Evolutionary conservation across 1,140 invertebrate genomes (phyloP).

Genomic region (Drosophila suzukii): DNA sequence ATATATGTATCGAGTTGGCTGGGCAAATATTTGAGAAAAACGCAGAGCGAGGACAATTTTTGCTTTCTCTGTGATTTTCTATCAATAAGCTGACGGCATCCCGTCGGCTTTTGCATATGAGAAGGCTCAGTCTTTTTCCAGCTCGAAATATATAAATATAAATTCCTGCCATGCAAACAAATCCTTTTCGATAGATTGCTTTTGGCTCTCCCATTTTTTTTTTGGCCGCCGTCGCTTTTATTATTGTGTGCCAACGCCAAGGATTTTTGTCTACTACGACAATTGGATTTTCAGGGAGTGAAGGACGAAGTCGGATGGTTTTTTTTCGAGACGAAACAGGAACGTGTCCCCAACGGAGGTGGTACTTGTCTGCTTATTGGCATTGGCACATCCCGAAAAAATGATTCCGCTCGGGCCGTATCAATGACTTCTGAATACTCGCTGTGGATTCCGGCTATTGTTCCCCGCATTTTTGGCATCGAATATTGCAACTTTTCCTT

Average conservation of each 20-base stretch:
- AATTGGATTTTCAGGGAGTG: constrained; percentile 54
- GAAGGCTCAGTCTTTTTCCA: constrained; percentile 20
- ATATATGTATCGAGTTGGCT: constrained; percentile 8
- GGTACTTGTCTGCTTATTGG: constrained; percentile 69
- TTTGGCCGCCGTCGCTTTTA: constrained; percentile 17
- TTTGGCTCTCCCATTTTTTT: constrained; percentile 40
- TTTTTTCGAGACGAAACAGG: constrained; percentile 19
- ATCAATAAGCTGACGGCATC: constrained; percentile 66
- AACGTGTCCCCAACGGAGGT: constrained; percentile 55
- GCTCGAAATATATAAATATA: constrained; percentile 67
- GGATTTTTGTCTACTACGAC: constrained; percentile 69
- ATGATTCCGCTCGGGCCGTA: constrained; percentile 60
- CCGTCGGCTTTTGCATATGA: constrained; percentile 69
- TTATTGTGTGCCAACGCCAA: constrained; percentile 48
- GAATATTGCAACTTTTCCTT: constrained; percentile 35
- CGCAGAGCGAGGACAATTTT: constrained; percentile 25
- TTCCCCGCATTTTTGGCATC: constrained; percentile 20
- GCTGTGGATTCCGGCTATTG: constrained; percentile 25
- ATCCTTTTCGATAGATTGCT: constrained; percentile 74
- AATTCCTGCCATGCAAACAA: constrained; percentile 72
- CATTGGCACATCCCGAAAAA: constrained; percentile 34
- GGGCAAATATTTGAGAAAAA: constrained; percentile 50
- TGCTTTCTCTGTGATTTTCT: constrained; percentile 45
- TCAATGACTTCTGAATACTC: constrained; percentile 54
- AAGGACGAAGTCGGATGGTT: constrained; percentile 1